Evolutionary conservation across 2,797 vertebrate genomes (phyloP).

Genomic region (Sebastes hubbsi): DNA sequence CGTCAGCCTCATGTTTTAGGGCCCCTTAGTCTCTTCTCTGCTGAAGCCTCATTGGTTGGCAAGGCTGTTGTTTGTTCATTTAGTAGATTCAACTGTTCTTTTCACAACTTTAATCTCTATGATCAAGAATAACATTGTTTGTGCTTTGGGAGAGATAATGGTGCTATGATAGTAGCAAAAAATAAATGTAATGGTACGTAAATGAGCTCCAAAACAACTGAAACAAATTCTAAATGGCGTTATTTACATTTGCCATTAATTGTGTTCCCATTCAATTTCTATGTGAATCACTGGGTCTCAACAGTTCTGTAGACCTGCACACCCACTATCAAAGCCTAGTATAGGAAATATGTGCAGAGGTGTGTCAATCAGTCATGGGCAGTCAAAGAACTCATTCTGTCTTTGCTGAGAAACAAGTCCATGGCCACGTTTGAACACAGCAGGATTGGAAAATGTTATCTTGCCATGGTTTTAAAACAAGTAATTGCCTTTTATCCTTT

Average conservation of each 20-base stretch:
- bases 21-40: neutral
- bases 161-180: neutral
- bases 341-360: neutral
- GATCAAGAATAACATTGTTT: neutral
- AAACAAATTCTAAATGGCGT: neutral
- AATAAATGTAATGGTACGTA: neutral
- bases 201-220: neutral
- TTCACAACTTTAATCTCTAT: neutral
- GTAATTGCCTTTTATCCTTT: neutral
- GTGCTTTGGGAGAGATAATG: neutral
- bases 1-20: neutral
- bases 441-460: neutral
- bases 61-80: neutral
- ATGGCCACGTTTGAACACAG: neutral
- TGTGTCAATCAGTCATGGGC: neutral
- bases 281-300: neutral
- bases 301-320: neutral
- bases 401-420: neutral
- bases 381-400: neutral
- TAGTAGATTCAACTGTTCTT: neutral
- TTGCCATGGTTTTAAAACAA: neutral
- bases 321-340: neutral
- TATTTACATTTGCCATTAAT: neutral
- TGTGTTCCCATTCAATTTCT: neutral
- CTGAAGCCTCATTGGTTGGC: conserved; percentile 1